Conservation (phyloP, 2,888 invertebrate genomes). For the Phaonia tiefii region DNA sequence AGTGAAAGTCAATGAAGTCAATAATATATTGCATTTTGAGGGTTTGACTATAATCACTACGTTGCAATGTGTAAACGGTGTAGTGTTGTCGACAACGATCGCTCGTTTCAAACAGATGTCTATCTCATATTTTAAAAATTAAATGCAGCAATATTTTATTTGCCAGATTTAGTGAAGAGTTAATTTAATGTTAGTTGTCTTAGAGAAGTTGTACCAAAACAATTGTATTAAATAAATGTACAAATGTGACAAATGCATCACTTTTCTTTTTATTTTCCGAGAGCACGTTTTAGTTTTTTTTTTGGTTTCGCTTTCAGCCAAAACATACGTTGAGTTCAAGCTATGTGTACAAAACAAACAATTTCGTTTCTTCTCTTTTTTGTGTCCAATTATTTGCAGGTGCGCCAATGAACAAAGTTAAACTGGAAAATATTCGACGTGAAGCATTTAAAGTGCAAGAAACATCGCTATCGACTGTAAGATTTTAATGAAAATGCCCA, state of each 20-base stretch:
- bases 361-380: constrained; percentile 22
- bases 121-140: no score
- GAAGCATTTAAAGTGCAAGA: constrained; percentile 89
- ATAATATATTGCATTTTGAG: no score
- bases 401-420: constrained; percentile 91
- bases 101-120: no score
- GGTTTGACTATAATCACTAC: no score
- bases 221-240: no score
- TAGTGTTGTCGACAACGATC: no score
- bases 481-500: constrained; percentile 74
- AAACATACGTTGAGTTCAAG: neutral
- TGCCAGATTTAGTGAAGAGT: no score
- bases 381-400: constrained; percentile 82
- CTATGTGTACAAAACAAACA: constrained; percentile 33
- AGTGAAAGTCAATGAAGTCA: no score
- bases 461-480: constrained; percentile 91
- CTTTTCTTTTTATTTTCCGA: constrained; percentile 2
- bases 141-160: no score
- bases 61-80: no score
- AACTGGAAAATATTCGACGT: constrained; percentile 88
- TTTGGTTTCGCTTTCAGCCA: constrained; percentile 19
- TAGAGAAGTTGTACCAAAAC: no score
- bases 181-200: no score
- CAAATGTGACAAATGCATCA: neutral
- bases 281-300: constrained; percentile 22